phyloP scores from a whole-genome alignment of 2,888 invertebrate genomes.

The Lagria hirta region DNA sequence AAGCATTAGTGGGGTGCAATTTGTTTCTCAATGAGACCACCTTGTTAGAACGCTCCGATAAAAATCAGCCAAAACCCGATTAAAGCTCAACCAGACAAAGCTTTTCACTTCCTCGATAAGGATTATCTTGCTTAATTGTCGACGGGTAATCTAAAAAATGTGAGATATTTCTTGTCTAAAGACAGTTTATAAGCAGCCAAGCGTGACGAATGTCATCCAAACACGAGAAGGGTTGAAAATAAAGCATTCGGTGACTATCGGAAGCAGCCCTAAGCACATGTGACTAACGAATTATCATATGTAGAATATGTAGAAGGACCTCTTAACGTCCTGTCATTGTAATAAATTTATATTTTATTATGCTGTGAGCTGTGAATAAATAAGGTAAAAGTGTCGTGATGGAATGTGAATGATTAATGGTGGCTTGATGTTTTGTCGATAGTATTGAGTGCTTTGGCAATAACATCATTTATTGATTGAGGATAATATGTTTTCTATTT shows the following conservation, averaged over 20 bases:
- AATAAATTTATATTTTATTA: slow-evolving; percentile 31
- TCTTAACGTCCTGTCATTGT: slow-evolving; percentile 28
- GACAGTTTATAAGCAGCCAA: slow-evolving; percentile 14
- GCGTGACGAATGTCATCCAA: slow-evolving; percentile 28
- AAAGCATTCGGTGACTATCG: slow-evolving; percentile 12
- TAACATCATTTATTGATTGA: no score
- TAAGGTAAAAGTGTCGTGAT: no score
- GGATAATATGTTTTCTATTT: no score
- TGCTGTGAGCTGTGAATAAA: slow-evolving; percentile 23
- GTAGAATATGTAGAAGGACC: slow-evolving; percentile 15
- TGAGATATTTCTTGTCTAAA: slow-evolving; percentile 19
- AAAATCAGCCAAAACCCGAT: slow-evolving; percentile 9
- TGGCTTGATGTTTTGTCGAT: slow-evolving; percentile 23
- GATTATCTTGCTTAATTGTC: slow-evolving; percentile 11
- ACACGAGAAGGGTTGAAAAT: slow-evolving; percentile 27
- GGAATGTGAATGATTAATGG: slow-evolving; percentile 29
- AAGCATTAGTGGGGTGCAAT: no score
- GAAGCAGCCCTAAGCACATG: slow-evolving; percentile 26
- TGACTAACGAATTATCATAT: slow-evolving; percentile 25
- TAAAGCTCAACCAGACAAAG: no score
- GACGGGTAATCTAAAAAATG: slow-evolving; percentile 20
- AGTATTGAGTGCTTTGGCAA: no score
- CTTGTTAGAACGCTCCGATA: slow-evolving; percentile 11
- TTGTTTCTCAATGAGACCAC: no score
- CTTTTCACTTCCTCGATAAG: no score